phyloP scores from a whole-genome alignment of 2,113 vertebrate species.

The Indri indri region DNA sequence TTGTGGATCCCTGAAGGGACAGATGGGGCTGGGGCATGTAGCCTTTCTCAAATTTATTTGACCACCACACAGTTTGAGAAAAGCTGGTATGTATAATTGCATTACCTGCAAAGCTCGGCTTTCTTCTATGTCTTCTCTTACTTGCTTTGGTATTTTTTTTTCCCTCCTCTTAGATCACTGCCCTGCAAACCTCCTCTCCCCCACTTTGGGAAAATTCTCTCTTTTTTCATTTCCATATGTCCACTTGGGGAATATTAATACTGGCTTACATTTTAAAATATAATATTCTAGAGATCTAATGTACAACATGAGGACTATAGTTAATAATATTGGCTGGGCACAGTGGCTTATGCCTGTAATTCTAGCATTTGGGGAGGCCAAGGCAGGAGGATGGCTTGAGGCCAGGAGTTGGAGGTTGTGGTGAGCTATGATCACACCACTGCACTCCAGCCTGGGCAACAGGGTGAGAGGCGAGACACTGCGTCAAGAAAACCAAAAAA shows the following conservation, averaged over 20 bases:
- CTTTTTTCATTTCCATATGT: neutral
- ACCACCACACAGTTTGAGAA: neutral
- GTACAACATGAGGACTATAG: neutral
- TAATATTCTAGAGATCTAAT: neutral
- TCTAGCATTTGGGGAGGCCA: no score
- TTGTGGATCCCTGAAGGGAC: neutral
- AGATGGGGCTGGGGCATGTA: neutral
- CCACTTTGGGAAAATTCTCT: neutral
- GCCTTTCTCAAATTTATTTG: neutral
- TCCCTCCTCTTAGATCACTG: neutral
- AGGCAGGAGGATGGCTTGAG: no score
- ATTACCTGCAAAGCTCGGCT: neutral
- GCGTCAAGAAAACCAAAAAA: no score
- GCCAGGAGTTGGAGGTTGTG: no score
- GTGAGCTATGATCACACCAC: no score
- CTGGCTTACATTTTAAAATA: slow-evolving; percentile 27
- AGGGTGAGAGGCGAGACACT: no score
- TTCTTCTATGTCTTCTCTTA: neutral
- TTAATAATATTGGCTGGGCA: neutral
- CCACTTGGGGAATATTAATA: neutral
- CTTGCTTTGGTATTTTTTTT: neutral
- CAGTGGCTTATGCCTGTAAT: no score
- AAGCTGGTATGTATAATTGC: neutral
- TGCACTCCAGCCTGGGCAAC: no score
- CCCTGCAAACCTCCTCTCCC: neutral